phyloP scores from a whole-genome alignment of 2,888 invertebrate genomes.

The Cephus spinipes region DNA sequence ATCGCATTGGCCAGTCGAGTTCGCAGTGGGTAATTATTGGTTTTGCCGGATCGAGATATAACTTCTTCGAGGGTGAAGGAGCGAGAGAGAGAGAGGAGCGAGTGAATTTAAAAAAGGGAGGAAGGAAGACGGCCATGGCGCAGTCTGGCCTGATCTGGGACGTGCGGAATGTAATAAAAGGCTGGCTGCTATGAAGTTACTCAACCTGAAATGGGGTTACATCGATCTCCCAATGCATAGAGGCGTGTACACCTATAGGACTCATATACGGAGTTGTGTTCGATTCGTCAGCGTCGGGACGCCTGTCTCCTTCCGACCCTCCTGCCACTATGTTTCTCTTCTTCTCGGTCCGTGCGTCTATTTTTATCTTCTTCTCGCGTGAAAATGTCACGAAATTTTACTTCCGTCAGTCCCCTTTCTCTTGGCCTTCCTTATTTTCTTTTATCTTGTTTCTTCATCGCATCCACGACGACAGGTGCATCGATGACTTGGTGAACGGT shows the following conservation, averaged over 20 bases:
- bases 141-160: constrained; percentile 29
- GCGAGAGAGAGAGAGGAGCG: neutral
- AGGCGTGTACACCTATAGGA: constrained; percentile 19
- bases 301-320: neutral
- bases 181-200: constrained; percentile 33
- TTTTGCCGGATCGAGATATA: constrained; percentile 2
- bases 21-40: neutral
- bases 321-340: neutral
- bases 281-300: neutral
- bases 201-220: constrained; percentile 42
- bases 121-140: neutral
- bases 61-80: neutral
- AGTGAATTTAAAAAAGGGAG: neutral
- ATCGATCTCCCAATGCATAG: constrained; percentile 34
- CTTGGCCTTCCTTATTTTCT: neutral
- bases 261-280: neutral
- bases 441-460: neutral
- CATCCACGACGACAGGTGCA: neutral
- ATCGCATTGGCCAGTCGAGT: neutral
- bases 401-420: neutral
- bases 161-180: constrained; percentile 38
- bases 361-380: neutral
- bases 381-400: neutral
- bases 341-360: neutral
- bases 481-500: neutral